These are phyloP conservation scores for Pseudorhombus dupliciocellatus DNA, from an alignment of 2,113 vertebrate genomes.

Conservation along the genomic window DNA sequence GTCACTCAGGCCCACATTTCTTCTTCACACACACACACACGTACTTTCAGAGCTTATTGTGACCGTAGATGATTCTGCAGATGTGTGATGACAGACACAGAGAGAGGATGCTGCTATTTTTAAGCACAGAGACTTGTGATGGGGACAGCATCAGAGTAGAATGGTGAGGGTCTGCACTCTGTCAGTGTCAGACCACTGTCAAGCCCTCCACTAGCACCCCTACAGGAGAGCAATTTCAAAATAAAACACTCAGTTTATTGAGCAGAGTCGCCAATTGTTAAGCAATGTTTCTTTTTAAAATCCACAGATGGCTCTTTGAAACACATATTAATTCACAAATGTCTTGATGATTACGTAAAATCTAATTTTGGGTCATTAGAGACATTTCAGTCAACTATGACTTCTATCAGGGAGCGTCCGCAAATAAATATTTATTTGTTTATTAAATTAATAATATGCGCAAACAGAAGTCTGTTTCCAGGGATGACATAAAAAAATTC, in stretches of 20 bases:
- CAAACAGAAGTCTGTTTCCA: no score
- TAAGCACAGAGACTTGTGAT: constrained; percentile 60
- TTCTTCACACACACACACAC: background rate
- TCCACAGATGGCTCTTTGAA: no score
- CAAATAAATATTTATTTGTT: no score
- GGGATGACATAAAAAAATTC: no score
- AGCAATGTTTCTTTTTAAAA: no score
- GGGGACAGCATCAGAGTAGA: constrained; percentile 55
- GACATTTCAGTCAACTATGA: no score
- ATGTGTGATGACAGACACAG: constrained; percentile 48
- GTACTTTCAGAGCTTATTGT: constrained; percentile 19
- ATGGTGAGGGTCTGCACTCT: constrained; percentile 72
- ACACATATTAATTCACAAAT: no score
- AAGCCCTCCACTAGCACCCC: constrained; percentile 7
- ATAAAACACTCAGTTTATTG: constrained; percentile 38
- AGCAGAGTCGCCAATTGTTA: no score
- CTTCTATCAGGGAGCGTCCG: no score
- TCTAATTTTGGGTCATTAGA: no score
- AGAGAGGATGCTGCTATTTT: constrained; percentile 64
- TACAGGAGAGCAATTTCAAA: constrained; percentile 45
- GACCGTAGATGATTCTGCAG: constrained; percentile 28
- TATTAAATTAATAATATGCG: no score
- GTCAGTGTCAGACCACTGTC: constrained; percentile 75
- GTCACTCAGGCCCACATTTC: background rate
- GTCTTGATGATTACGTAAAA: no score